phyloP scores from a whole-genome alignment of 2,797 vertebrate species.

The Chelonia mydas region DNA sequence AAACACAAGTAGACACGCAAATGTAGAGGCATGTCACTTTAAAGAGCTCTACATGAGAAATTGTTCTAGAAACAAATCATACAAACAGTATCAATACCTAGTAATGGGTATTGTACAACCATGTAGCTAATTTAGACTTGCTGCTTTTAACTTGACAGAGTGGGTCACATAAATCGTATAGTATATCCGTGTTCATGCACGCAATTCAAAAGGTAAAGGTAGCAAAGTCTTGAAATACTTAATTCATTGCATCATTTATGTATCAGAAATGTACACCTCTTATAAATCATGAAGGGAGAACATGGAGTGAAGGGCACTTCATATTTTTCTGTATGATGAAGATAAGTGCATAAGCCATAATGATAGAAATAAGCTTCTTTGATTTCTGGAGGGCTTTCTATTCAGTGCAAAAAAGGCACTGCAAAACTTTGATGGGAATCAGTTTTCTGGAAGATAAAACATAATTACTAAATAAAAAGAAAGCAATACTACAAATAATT shows the following conservation, averaged over 20 bases:
- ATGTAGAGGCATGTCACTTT: neutral
- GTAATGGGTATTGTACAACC: neutral
- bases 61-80: neutral
- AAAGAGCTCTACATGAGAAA: neutral
- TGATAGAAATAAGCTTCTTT: conserved; percentile 65
- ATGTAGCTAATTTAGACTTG: neutral
- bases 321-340: conserved; percentile 55
- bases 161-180: neutral
- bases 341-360: conserved; percentile 64
- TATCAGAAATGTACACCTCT: conserved; percentile 34
- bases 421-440: conserved; percentile 39
- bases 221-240: neutral
- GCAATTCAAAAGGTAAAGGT: neutral
- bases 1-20: neutral
- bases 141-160: neutral
- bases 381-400: conserved; percentile 64
- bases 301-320: neutral
- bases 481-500: conserved; percentile 49
- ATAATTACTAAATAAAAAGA: conserved; percentile 55
- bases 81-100: neutral
- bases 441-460: conserved; percentile 46
- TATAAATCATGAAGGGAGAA: conserved; percentile 34
- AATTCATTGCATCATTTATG: neutral
- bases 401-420: conserved; percentile 20
- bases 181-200: neutral